These are phyloP conservation scores for Podocnemis expansa DNA, from an alignment of 2,113 vertebrate genomes.

Conservation along the genomic window DNA sequence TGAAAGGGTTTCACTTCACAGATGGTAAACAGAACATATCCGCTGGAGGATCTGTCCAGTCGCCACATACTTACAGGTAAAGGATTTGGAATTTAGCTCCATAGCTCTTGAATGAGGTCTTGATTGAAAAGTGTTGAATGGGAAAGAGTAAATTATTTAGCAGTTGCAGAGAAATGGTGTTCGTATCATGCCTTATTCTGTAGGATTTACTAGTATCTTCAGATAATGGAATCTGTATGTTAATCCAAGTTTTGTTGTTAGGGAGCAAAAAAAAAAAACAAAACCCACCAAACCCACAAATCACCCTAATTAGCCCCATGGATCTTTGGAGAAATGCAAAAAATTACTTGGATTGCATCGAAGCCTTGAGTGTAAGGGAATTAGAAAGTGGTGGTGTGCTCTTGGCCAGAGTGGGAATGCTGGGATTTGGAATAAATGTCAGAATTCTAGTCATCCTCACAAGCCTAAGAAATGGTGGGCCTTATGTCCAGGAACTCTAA, in stretches of 20 bases:
- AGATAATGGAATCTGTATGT: not conserved
- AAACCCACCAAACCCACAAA: not conserved
- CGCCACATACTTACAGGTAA: slow-evolving; percentile 90
- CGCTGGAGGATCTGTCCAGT: slow-evolving; percentile 79
- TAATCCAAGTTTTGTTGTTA: not conserved
- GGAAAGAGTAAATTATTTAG: not conserved
- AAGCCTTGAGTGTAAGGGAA: not conserved
- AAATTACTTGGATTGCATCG: not conserved
- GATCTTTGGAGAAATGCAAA: not conserved
- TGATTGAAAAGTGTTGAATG: not conserved
- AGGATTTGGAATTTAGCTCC: not conserved
- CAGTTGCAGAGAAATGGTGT: not conserved
- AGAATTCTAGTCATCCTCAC: not conserved
- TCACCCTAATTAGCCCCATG: not conserved
- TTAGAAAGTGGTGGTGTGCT: not conserved
- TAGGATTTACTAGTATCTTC: not conserved
- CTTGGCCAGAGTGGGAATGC: not conserved
- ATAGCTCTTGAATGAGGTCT: not conserved
- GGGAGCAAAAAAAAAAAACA: no score
- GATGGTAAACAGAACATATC: slow-evolving; percentile 92
- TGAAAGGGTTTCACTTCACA: slow-evolving; percentile 96
- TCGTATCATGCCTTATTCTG: not conserved
- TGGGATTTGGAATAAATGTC: not conserved
- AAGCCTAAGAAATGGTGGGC: not conserved
- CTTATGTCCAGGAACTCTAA: not conserved